Percentiles rank a stretch among this genome's conserved stretches.
These are phyloP conservation scores for Diachrysia chrysitis DNA, from an alignment of 2,888 invertebrate genomes.

Conservation along the genomic window DNA sequence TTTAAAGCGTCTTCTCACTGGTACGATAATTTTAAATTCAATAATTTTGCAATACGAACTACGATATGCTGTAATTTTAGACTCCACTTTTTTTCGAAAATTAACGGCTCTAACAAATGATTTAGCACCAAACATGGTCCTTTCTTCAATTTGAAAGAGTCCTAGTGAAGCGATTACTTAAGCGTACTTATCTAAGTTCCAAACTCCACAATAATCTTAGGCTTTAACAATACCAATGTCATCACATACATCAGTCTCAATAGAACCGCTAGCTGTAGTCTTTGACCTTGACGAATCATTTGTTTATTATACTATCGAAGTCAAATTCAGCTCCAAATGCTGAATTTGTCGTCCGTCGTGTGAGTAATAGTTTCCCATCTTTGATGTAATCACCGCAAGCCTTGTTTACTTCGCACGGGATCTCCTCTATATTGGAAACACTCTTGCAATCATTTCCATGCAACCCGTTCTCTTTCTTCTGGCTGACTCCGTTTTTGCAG, in stretches of 20 bases:
- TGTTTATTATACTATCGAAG: conserved; percentile 80
- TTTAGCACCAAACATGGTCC: conserved; percentile 61
- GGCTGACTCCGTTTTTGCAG: conserved; percentile 61
- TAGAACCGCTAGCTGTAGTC: conserved; percentile 72
- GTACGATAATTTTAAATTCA: conserved; percentile 67
- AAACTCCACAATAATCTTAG: conserved; percentile 62
- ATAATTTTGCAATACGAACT: conserved; percentile 69
- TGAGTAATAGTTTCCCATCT: conserved; percentile 76
- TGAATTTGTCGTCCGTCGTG: conserved; percentile 78
- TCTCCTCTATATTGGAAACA: conserved; percentile 69
- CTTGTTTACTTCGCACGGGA: conserved; percentile 74
- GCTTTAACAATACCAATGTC: conserved; percentile 69
- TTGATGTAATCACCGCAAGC: conserved; percentile 79
- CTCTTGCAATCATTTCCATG: conserved; percentile 66
- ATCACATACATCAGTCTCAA: conserved; percentile 87
- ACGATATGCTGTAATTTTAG: conserved; percentile 78
- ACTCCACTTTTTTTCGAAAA: conserved; percentile 60
- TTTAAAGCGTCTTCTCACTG: conserved; percentile 78
- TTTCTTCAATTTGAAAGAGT: conserved; percentile 58
- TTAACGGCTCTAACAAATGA: conserved; percentile 63
- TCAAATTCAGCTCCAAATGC: conserved; percentile 74
- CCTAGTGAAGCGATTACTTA: conserved; percentile 64
- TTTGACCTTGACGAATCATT: conserved; percentile 76
- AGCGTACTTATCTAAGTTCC: conserved; percentile 68
- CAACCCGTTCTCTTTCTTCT: conserved; percentile 63